Conservation (phyloP, 2,113 vertebrate species). For the Cichladusa arquata region DNA sequence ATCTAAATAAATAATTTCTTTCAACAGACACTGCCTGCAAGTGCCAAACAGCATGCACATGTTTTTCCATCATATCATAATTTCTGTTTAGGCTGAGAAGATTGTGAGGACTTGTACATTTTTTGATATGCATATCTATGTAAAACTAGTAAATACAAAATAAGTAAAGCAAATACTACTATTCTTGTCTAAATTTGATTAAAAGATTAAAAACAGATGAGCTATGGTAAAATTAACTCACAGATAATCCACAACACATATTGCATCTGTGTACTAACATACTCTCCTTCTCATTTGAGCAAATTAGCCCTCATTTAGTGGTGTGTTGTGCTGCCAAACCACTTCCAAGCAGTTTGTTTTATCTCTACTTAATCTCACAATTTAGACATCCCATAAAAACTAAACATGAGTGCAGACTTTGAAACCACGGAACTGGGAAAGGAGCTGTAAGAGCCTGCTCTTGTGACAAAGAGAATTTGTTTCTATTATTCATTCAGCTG, state of each 20-base stretch:
- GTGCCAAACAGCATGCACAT: background rate
- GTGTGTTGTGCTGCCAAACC: background rate
- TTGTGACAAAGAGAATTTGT: background rate
- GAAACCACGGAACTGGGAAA: background rate
- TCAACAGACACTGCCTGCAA: background rate
- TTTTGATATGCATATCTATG: background rate
- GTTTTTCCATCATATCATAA: background rate
- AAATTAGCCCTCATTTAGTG: constrained; percentile 24
- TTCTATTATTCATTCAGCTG: background rate
- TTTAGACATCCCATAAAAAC: background rate
- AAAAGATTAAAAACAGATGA: background rate
- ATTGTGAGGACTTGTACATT: background rate
- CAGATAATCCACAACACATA: background rate
- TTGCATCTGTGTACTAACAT: background rate
- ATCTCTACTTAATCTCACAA: background rate
- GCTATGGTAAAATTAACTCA: background rate
- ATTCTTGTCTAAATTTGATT: background rate
- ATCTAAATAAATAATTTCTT: background rate
- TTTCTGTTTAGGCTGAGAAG: background rate
- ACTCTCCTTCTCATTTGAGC: background rate
- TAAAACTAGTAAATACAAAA: background rate
- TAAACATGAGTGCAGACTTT: background rate
- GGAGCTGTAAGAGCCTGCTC: background rate
- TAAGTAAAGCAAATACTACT: background rate
- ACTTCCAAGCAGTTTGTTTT: constrained; percentile 11